Evolutionary conservation across 2,888 invertebrate genomes (phyloP).

Genomic region (Mimachlamys varia): DNA sequence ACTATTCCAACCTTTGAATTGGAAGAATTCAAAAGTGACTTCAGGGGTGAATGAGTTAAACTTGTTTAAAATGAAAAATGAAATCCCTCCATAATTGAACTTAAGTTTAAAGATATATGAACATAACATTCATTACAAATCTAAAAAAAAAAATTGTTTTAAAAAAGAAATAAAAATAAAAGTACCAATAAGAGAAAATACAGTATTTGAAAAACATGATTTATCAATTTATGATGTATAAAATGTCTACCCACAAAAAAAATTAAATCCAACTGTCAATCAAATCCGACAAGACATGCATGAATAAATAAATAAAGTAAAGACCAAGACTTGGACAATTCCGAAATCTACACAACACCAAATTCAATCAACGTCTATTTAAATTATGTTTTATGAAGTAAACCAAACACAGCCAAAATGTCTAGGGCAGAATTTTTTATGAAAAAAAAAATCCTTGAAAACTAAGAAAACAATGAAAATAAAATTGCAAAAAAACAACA

Average conservation of each 20-base stretch:
- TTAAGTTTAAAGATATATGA: too few relatives aligned
- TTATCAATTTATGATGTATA: background rate
- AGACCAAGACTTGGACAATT: too few relatives aligned
- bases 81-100: too few relatives aligned
- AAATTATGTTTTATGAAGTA: background rate
- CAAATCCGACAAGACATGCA: background rate
- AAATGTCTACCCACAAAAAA: background rate
- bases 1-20: too few relatives aligned
- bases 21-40: too few relatives aligned
- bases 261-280: background rate
- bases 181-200: background rate
- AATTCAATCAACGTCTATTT: background rate
- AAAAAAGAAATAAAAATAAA: background rate
- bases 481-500: background rate
- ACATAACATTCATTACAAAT: background rate
- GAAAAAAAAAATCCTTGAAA: background rate
- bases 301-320: background rate
- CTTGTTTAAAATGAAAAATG: too few relatives aligned
- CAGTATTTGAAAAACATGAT: background rate
- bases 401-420: background rate
- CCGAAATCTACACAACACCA: background rate
- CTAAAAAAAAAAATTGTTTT: background rate
- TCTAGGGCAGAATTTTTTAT: conserved; percentile 5
- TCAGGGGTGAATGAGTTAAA: too few relatives aligned
- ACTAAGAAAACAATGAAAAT: background rate